phyloP scores from a whole-genome alignment of 2,113 vertebrate genomes.

The Melospiza georgiana region DNA sequence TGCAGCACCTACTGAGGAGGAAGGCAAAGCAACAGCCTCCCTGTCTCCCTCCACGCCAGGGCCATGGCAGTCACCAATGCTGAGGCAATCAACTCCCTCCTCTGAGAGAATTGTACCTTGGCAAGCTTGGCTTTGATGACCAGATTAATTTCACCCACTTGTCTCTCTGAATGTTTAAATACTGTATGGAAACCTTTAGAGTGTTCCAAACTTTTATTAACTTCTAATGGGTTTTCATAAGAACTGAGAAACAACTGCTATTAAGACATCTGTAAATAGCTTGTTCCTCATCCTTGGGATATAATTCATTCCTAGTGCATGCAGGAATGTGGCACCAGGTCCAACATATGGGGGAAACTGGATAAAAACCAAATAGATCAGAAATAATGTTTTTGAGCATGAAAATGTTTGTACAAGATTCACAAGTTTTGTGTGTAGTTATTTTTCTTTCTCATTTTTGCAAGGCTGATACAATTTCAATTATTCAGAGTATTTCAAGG shows the following conservation, averaged over 20 bases:
- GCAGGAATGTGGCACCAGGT: neutral
- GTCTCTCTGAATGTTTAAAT: neutral
- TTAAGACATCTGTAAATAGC: neutral
- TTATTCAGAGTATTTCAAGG: neutral
- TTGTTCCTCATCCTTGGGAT: neutral
- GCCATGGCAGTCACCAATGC: neutral
- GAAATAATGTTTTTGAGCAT: neutral
- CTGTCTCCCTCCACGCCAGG: neutral
- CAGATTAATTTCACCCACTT: neutral
- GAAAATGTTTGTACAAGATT: neutral
- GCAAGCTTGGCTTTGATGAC: neutral
- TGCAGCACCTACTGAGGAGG: neutral
- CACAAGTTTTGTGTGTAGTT: neutral
- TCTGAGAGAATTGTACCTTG: neutral
- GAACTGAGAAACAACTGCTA: neutral
- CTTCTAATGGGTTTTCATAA: neutral
- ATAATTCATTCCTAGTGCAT: neutral
- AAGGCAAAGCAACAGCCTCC: neutral
- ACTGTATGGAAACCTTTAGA: neutral
- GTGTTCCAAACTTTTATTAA: neutral
- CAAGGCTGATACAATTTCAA: neutral
- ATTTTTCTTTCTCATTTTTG: neutral
- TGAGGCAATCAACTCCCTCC: neutral
- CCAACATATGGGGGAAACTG: neutral
- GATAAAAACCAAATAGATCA: neutral